Evolutionary conservation across 2,888 invertebrate species (phyloP).

Genomic region (Strigamia maritima): DNA sequence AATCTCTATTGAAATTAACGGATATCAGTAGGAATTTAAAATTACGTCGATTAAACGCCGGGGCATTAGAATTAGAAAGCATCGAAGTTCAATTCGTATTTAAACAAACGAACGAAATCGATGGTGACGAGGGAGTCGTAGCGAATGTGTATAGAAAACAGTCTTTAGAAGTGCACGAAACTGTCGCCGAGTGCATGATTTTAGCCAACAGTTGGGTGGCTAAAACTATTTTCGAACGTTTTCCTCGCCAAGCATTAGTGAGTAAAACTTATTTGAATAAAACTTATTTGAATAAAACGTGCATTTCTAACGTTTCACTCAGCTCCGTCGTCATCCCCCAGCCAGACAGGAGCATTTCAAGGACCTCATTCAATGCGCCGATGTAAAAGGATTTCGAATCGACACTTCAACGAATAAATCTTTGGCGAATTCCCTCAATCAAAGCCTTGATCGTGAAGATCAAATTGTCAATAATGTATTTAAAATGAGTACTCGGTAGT

Average conservation of each 20-base stretch:
- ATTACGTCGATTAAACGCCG: constrained; percentile 47
- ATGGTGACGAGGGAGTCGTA: constrained; percentile 36
- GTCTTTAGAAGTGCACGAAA: constrained; percentile 51
- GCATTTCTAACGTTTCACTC: constrained; percentile 17
- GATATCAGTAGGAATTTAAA: constrained; percentile 48
- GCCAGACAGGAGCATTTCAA: constrained; percentile 51
- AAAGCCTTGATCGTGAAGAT: constrained; percentile 49
- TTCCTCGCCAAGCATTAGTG: constrained; percentile 48
- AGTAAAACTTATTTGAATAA: constrained; percentile 10
- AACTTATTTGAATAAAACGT: not conserved
- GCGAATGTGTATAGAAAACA: constrained; percentile 43
- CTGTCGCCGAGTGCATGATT: constrained; percentile 53
- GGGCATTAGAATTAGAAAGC: constrained; percentile 52
- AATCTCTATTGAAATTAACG: constrained; percentile 47
- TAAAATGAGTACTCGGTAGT: too few relatives aligned
- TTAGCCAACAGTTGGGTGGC: constrained; percentile 53
- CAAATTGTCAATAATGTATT: constrained; percentile 50
- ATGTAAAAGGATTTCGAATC: constrained; percentile 48
- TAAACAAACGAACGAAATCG: constrained; percentile 46
- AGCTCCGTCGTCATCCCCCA: constrained; percentile 51
- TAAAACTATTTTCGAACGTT: constrained; percentile 48
- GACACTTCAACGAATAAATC: constrained; percentile 49
- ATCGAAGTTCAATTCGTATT: constrained; percentile 52
- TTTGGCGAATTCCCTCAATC: constrained; percentile 50
- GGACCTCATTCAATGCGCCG: constrained; percentile 49